Evolutionary conservation across 2,888 invertebrate genomes (phyloP).

Genomic region (Encarsia formosa): DNA sequence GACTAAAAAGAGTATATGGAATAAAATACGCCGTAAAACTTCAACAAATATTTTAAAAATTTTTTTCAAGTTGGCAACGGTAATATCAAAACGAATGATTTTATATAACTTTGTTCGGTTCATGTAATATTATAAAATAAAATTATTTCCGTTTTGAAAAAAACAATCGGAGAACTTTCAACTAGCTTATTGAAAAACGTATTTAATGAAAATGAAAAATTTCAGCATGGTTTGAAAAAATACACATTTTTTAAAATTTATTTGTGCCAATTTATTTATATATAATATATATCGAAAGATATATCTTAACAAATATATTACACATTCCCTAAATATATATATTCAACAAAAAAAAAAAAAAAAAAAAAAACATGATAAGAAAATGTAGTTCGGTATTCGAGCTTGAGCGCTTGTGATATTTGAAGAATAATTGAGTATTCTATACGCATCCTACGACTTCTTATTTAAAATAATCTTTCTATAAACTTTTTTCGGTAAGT

Average conservation of each 20-base stretch:
- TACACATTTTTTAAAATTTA: slow-evolving; percentile 24
- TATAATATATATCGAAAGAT: slow-evolving; percentile 26
- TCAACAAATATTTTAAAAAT: too few relatives aligned
- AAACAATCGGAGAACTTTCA: slow-evolving; percentile 62
- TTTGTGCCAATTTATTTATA: slow-evolving; percentile 27
- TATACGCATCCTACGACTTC: slow-evolving; percentile 7
- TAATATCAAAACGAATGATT: slow-evolving; percentile 11
- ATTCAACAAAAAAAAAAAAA: slow-evolving; percentile 13
- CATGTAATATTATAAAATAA: slow-evolving; percentile 6
- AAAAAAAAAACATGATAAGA: slow-evolving; percentile 4
- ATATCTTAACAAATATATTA: slow-evolving; percentile 29
- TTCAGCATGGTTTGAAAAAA: not conserved
- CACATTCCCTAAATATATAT: slow-evolving; percentile 25
- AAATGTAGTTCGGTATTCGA: slow-evolving; percentile 10
- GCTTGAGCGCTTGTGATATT: slow-evolving; percentile 4
- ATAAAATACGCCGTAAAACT: too few relatives aligned
- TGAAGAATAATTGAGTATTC: slow-evolving; percentile 21
- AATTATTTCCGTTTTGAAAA: not conserved
- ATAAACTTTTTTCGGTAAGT: slow-evolving; percentile 12
- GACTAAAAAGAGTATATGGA: too few relatives aligned
- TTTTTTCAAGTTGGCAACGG: too few relatives aligned
- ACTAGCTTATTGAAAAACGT: too few relatives aligned
- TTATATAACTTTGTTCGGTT: slow-evolving; percentile 17
- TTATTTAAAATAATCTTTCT: slow-evolving; percentile 16
- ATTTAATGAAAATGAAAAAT: too few relatives aligned